Conservation (phyloP, 2,797 vertebrate genomes). For the Avahi laniger region DNA sequence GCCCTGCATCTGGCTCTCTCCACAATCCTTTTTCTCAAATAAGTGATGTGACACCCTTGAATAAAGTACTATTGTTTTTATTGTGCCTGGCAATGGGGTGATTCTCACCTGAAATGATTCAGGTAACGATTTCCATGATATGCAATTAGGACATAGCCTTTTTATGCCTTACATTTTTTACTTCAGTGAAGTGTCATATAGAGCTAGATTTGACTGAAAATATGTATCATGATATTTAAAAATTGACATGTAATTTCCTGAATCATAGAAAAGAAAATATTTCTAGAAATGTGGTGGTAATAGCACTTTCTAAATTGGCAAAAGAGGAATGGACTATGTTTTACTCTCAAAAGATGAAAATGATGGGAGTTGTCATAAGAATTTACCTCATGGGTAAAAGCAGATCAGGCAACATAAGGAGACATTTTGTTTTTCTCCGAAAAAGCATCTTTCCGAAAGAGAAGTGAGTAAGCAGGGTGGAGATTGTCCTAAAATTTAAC, state of each 20-base stretch:
- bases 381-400: not conserved
- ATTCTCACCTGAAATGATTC: slow-evolving; percentile 75
- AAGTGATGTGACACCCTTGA: slow-evolving; percentile 46
- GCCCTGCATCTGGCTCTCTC: not conserved
- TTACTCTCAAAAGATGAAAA: slow-evolving; percentile 29
- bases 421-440: slow-evolving; percentile 3
- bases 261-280: slow-evolving; percentile 54
- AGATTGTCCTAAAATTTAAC: not conserved
- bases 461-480: not conserved
- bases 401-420: not conserved
- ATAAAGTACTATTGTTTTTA: slow-evolving; percentile 60
- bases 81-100: slow-evolving; percentile 34
- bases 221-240: slow-evolving; percentile 65
- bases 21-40: slow-evolving; percentile 49
- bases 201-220: slow-evolving; percentile 49
- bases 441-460: not conserved
- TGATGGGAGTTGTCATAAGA: not conserved
- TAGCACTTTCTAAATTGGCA: slow-evolving; percentile 38
- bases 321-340: not conserved
- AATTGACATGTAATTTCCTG: slow-evolving; percentile 61
- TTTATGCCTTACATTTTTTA: slow-evolving; percentile 44
- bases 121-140: slow-evolving; percentile 41
- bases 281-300: slow-evolving; percentile 7
- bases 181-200: slow-evolving; percentile 40
- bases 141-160: not conserved